Evolutionary conservation across 2,888 invertebrate species (phyloP), one percentile per base, ranked within the genome.

Genomic region (Anoplius nigerrimus): DNA sequence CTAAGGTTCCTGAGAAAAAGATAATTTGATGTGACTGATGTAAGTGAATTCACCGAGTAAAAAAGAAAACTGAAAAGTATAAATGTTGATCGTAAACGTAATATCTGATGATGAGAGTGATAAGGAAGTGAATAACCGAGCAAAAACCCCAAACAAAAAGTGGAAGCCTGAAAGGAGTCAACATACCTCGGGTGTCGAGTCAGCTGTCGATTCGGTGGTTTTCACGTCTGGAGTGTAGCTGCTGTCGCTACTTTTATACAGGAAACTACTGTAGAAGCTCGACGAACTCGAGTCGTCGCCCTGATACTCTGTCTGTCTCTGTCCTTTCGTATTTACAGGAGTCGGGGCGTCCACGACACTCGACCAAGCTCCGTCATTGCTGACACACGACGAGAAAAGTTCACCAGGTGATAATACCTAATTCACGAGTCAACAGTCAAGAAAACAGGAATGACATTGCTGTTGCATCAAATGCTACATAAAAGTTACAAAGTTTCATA

Each of bases 231-330:
- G 81, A 56, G 82, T 82, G 34, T 80, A 81, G 43, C 82, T 84
- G 59, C 82, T 84, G 8, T 79, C 78, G 62, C 80, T 87, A 64
- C 85, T 88, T 21, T 82, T 86, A 57, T 85, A 87, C 46, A 86
- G 71, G 67, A 87, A 89, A 53, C 86, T 87, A 46, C 88, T 87
- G 63, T 86, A 88, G 62, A 88, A 86, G 56, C 87, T 88, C 20
- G 88, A 89, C 24, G 84, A 86, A 55, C 86, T 88, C 20, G 83
- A 86, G 20, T 85, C 86, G 62, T 86, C 86, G 1, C 78, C 74
- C 27, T 72, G 83, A 43, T 77, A 81, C 13, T 82, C 80, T 11
- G 66, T 71, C 21, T 75, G 72, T 18, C 74, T 75, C 18, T 70
- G 70, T 2, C 70, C 60, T 16, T 73, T 77, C 6, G 62, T 70